Conservation (phyloP, 2,113 vertebrate genomes). For the Pedetes capensis region DNA sequence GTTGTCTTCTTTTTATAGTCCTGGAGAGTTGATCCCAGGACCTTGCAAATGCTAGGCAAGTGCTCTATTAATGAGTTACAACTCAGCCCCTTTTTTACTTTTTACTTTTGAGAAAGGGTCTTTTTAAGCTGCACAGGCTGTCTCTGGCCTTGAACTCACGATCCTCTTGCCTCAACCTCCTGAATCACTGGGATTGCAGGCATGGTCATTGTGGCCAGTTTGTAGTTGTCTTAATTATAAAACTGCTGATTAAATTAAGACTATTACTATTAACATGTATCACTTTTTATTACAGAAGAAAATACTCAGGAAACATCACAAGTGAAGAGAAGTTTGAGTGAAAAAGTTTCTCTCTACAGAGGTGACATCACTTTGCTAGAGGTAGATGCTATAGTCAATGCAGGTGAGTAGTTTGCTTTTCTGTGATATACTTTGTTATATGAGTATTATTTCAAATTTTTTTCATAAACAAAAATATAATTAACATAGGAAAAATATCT, state of each 20-base stretch:
- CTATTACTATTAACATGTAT: constrained; percentile 34
- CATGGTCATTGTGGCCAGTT: too few species aligned
- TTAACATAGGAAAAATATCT: background rate
- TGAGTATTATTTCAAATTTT: constrained; percentile 9
- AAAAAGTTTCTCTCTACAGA: constrained; percentile 97
- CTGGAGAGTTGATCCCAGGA: background rate
- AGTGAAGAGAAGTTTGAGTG: constrained; percentile 87
- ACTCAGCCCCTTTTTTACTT: too few species aligned
- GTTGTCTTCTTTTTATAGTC: background rate
- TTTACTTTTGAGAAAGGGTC: too few species aligned
- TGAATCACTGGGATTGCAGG: too few species aligned
- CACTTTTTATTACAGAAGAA: constrained; percentile 79
- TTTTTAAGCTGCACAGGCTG: too few species aligned
- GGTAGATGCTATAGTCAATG: constrained; percentile 97
- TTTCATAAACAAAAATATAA: background rate
- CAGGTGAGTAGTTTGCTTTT: constrained; percentile 87
- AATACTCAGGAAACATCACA: constrained; percentile 81
- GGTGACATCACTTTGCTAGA: constrained; percentile 97
- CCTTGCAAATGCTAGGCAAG: too few species aligned
- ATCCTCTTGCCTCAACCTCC: too few species aligned
- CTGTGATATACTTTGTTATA: background rate
- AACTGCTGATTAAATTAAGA: constrained; percentile 28
- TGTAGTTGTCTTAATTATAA: background rate
- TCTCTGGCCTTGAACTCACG: too few species aligned
- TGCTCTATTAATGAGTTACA: too few species aligned